These are phyloP conservation scores for Drosophila histrio DNA, from an alignment of 2,888 invertebrate species.

Conservation along the genomic window DNA sequence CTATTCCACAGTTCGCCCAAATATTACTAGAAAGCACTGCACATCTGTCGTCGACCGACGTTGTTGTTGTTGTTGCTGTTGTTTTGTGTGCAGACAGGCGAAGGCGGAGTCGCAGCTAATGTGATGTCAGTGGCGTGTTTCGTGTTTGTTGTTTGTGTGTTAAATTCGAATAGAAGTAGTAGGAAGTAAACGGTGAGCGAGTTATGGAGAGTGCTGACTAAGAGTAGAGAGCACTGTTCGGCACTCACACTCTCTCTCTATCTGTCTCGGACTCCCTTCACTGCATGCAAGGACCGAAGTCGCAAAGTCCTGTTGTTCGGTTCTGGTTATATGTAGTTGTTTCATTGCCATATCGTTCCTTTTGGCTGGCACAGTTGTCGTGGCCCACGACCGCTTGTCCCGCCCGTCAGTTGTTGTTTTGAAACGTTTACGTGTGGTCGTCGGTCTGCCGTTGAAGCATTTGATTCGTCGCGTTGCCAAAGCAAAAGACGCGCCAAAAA, in stretches of 20 bases:
- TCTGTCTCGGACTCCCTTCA: slow-evolving; percentile 5
- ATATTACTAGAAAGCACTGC: slow-evolving; percentile 35
- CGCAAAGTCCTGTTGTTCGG: slow-evolving; percentile 26
- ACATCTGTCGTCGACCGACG: slow-evolving; percentile 62
- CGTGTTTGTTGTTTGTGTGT: slow-evolving; percentile 6
- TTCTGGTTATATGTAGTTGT: slow-evolving; percentile 18
- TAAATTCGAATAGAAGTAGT: slow-evolving; percentile 5
- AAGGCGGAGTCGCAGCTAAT: slow-evolving; percentile 15
- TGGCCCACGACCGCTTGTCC: slow-evolving; percentile 17
- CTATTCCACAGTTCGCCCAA: slow-evolving; percentile 6
- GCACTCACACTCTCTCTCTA: slow-evolving; percentile 3
- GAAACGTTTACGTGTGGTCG: slow-evolving; percentile 44
- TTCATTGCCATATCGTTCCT: slow-evolving; percentile 40
- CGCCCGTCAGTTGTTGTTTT: slow-evolving; percentile 56
- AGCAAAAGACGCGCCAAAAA: slow-evolving; percentile 57
- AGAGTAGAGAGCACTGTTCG: slow-evolving; percentile 10
- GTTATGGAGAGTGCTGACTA: slow-evolving; percentile 39
- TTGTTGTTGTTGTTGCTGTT: neutral
- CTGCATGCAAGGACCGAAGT: slow-evolving; percentile 10
- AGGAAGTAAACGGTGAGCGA: slow-evolving; percentile 9
- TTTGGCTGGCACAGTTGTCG: slow-evolving; percentile 11
- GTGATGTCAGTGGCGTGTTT: slow-evolving; percentile 13
- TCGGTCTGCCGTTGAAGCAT: slow-evolving; percentile 15
- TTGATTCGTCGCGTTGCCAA: slow-evolving; percentile 19
- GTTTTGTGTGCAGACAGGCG: slow-evolving; percentile 12